Conservation (phyloP, 2,113 vertebrate species). For the Excalfactoria chinensis region DNA sequence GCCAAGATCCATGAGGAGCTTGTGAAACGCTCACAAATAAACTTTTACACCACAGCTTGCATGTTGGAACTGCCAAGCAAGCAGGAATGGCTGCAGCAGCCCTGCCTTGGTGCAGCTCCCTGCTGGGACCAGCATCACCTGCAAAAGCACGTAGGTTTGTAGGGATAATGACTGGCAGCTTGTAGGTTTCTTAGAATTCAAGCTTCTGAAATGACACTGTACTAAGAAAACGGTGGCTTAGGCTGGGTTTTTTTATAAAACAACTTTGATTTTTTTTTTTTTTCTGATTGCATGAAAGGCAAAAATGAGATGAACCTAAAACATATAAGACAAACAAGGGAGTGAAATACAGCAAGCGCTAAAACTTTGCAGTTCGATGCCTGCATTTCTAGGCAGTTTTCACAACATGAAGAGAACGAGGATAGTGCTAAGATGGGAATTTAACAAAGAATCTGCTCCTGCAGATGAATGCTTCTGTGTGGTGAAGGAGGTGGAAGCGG, state of each 20-base stretch:
- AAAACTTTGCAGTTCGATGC: neutral
- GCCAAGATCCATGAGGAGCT: neutral
- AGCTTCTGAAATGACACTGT: neutral
- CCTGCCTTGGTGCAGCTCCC: neutral
- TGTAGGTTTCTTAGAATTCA: neutral
- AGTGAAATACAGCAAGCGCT: neutral
- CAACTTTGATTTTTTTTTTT: neutral
- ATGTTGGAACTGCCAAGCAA: neutral
- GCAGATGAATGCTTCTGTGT: neutral
- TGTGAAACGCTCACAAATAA: neutral
- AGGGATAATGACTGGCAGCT: neutral
- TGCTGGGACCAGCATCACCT: neutral
- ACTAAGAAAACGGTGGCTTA: neutral
- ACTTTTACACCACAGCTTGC: neutral
- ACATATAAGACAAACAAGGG: neutral
- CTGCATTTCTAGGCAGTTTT: slow-evolving; percentile 24
- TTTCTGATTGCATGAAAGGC: neutral
- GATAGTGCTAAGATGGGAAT: neutral
- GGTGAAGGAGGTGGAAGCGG: neutral
- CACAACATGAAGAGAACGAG: neutral
- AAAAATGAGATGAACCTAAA: neutral
- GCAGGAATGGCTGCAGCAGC: neutral
- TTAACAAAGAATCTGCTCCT: neutral
- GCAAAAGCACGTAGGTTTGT: neutral
- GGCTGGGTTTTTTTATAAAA: too few species aligned